Base-by-base conservation (phyloP, 2,888 invertebrate genomes). In the Yponomeuta evonymella region DNA sequence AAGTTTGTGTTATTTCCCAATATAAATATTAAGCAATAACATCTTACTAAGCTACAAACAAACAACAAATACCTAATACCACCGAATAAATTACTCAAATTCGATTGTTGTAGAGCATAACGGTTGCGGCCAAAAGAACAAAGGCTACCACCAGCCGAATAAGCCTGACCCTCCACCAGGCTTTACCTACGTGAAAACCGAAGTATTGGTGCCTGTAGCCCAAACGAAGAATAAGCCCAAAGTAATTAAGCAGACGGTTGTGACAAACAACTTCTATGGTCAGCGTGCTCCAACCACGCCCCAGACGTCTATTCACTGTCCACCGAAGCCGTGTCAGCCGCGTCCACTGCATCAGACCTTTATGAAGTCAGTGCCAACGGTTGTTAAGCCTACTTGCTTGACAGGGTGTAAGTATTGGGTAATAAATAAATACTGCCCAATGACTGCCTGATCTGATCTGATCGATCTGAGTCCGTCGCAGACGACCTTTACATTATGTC, bases 111-210 rank as follows among this genome's bases (percentile, higher is more conserved):
- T 30, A 30, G 15, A 36, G 15, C 66, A 66, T 12, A 33, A 36
- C 33, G 66, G 66, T 66, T 29, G 30, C 15, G 66, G 30, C 66
- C 29, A 66, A 43, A 48, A 43, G 43, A 67, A 67, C 43, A 43
- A 43, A 48, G n/a, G 67, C 15, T 29, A 65, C 30, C 65, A 65
- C 12, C 65, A 65, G 33, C 58, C 69, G 15, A 51, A 51, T 48
- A 69, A 69, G 9, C 29, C 69, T 12, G 51, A 69, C 11, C 51
- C 69, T 12, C 69, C 69, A 2, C 51, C 69, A 23, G 69, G 69
- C 2, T 69, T 30, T 33, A 9, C 30, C 11, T 51, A 69, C 29
- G 58, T 69, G 3, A 51, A 30, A 15, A 58, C 51, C 30, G 58
- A 69, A 29, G 69, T 69, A 51, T 58, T 69, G 30, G 69, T 69